Evolutionary conservation across 1,140 invertebrate species (phyloP).

Genomic region (Macrostomum lignano): DNA sequence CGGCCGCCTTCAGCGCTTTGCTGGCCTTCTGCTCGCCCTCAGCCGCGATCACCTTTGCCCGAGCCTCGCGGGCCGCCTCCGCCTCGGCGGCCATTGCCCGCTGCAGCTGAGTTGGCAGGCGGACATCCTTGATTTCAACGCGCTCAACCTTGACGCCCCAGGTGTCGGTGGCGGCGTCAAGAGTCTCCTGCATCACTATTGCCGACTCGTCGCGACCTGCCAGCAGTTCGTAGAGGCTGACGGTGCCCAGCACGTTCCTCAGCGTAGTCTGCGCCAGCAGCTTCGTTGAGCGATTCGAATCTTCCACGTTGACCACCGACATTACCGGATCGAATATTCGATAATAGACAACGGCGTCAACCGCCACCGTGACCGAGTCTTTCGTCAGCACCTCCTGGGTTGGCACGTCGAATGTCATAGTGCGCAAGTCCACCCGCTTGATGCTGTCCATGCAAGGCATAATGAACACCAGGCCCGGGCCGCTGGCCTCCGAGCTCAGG

Average conservation of each 20-base stretch:
- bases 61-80: conserved; percentile 49
- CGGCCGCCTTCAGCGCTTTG: conserved; percentile 55
- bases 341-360: conserved; percentile 4
- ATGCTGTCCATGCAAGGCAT: conserved; percentile 34
- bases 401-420: conserved; percentile 35
- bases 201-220: not conserved
- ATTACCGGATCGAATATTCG: not conserved
- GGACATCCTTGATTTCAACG: conserved; percentile 40
- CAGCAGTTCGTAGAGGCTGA: not conserved
- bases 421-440: conserved; percentile 32
- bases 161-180: conserved; percentile 58
- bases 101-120: conserved; percentile 8
- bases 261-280: not conserved
- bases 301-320: conserved; percentile 2
- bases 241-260: conserved; percentile 2
- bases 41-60: conserved; percentile 21
- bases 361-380: not conserved
- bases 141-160: conserved; percentile 75
- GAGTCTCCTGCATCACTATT: conserved; percentile 7
- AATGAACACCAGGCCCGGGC: conserved; percentile 34
- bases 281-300: not conserved
- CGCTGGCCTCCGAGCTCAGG: not conserved
- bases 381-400: conserved; percentile 30
- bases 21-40: conserved; percentile 36
- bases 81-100: conserved; percentile 8